Conservation (phyloP, 2,888 invertebrate genomes). For the Ceratothoa steindachneri region DNA sequence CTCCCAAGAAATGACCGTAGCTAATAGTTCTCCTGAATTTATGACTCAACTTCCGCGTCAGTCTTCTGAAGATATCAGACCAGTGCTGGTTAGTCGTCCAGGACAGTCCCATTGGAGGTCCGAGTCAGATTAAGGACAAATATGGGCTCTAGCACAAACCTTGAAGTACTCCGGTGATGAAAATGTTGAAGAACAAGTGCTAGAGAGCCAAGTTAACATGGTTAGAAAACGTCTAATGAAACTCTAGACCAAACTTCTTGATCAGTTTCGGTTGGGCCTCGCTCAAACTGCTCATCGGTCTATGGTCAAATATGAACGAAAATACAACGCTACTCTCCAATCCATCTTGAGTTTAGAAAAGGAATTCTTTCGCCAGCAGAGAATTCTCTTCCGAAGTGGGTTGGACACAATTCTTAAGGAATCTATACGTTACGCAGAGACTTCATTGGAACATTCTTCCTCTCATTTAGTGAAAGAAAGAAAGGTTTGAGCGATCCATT, state of each 20-base stretch:
- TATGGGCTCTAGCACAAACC: not conserved
- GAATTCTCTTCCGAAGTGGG: not conserved
- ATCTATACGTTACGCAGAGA: not conserved
- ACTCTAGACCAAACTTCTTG: not conserved
- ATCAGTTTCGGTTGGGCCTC: not conserved
- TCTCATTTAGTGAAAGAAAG: too few relatives aligned
- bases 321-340: not conserved
- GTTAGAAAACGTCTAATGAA: not conserved
- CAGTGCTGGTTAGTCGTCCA: not conserved
- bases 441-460: not conserved
- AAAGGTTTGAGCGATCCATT: too few relatives aligned
- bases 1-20: not conserved
- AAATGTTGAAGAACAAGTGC: not conserved
- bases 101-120: not conserved
- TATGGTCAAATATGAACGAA: not conserved
- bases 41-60: not conserved
- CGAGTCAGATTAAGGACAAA: not conserved
- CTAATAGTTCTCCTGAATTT: not conserved
- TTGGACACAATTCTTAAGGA: not conserved
- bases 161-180: not conserved
- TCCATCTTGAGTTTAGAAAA: not conserved
- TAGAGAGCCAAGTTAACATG: not conserved
- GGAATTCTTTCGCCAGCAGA: not conserved
- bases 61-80: not conserved
- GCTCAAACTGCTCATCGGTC: not conserved